These are phyloP conservation scores for Belgica antarctica DNA, from an alignment of 2,888 invertebrate genomes.

Conservation along the genomic window DNA sequence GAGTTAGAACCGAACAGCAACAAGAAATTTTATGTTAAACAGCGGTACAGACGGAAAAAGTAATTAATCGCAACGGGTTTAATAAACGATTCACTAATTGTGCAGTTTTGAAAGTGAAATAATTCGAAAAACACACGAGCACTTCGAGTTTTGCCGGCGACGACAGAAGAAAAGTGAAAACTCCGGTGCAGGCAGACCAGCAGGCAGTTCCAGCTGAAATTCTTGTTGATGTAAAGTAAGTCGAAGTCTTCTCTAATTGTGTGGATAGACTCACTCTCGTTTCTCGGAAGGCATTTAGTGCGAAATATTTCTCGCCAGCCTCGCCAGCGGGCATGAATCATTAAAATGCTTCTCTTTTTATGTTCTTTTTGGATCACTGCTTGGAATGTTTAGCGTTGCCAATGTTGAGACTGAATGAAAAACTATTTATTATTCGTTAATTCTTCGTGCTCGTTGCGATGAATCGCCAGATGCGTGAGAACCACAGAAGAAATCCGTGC, in stretches of 20 bases:
- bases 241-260: background rate
- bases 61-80: no score
- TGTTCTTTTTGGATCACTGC: no score
- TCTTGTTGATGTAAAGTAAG: background rate
- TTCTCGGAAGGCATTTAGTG: background rate
- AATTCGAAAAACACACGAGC: background rate
- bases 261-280: background rate
- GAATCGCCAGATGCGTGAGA: slow-evolving; percentile 25
- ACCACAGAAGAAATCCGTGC: background rate
- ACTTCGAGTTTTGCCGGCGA: background rate
- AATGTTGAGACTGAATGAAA: background rate
- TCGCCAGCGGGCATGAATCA: background rate
- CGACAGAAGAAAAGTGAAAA: background rate
- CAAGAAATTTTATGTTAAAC: no score
- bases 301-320: background rate
- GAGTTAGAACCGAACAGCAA: no score
- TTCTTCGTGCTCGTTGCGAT: background rate
- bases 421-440: background rate
- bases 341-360: background rate
- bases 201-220: no score
- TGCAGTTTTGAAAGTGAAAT: background rate
- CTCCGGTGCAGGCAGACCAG: background rate
- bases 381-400: background rate
- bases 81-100: no score
- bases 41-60: no score